Evolutionary conservation across 2,888 invertebrate genomes (phyloP).

Genomic region (Drosophila antonietae): DNA sequence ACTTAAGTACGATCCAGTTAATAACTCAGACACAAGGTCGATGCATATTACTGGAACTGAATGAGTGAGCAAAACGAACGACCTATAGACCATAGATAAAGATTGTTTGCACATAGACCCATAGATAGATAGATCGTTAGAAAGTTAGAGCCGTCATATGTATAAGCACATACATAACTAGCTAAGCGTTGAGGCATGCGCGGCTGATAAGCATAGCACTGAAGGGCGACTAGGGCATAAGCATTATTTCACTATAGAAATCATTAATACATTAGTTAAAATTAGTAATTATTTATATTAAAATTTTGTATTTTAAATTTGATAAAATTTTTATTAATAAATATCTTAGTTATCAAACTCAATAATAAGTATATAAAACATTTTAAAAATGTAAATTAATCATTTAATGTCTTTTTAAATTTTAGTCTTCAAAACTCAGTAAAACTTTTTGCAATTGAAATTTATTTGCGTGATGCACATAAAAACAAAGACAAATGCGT

Average conservation of each 20-base stretch:
- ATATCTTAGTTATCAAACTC: too few species aligned
- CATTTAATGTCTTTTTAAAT: not conserved
- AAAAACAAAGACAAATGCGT: slow-evolving; percentile 53
- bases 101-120: not conserved
- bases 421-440: not conserved
- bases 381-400: not conserved
- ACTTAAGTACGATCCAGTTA: not conserved
- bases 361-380: too few species aligned
- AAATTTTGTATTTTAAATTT: too few species aligned
- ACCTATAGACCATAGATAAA: slow-evolving; percentile 31
- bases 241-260: not conserved
- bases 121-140: not conserved
- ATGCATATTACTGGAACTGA: not conserved
- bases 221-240: not conserved
- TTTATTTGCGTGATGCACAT: slow-evolving; percentile 44
- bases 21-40: not conserved
- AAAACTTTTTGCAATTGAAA: slow-evolving; percentile 22
- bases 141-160: not conserved
- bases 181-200: slow-evolving; percentile 17
- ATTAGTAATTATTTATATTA: too few species aligned
- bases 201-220: slow-evolving; percentile 3
- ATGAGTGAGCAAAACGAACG: not conserved
- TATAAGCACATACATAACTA: slow-evolving; percentile 16
- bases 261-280: not conserved
- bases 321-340: not conserved